These are phyloP conservation scores for Salticus scenicus DNA, from an alignment of 2,888 invertebrate genomes.

Conservation along the genomic window DNA sequence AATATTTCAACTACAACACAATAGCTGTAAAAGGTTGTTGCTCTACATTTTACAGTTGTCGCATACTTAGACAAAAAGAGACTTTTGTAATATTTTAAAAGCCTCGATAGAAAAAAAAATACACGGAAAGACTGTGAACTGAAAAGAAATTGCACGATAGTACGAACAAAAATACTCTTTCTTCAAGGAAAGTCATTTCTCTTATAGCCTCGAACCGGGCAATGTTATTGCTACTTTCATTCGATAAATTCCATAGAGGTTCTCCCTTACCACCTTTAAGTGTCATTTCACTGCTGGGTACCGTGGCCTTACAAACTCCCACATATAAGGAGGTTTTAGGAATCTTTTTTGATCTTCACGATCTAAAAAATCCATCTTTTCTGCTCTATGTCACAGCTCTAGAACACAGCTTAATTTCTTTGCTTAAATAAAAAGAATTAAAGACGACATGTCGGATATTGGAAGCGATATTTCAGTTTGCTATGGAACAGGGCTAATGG, in stretches of 20 bases:
- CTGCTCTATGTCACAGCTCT: constrained; percentile 26
- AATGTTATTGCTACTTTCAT: constrained; percentile 60
- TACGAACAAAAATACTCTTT: background rate
- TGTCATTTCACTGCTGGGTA: constrained; percentile 58
- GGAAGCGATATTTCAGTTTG: constrained; percentile 49
- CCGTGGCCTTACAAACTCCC: constrained; percentile 37
- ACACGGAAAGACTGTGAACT: too few species aligned
- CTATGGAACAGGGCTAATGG: constrained; percentile 20
- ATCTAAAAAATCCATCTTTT: constrained; percentile 52
- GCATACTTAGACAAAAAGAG: too few species aligned
- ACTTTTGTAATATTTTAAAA: too few species aligned
- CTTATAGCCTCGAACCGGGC: constrained; percentile 57
- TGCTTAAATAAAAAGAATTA: constrained; percentile 58
- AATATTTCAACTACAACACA: too few species aligned
- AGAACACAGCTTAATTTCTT: constrained; percentile 43
- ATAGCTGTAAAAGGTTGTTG: too few species aligned
- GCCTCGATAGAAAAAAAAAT: too few species aligned
- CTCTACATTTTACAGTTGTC: too few species aligned
- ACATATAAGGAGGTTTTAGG: constrained; percentile 28
- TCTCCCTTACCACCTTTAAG: constrained; percentile 61
- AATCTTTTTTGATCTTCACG: constrained; percentile 48
- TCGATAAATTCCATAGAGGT: constrained; percentile 62
- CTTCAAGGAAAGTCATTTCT: constrained; percentile 30
- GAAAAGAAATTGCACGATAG: too few species aligned
- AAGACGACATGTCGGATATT: constrained; percentile 41